These are phyloP conservation scores for Leptocoma aspasia DNA, from an alignment of 2,113 vertebrate genomes.

Conservation along the genomic window DNA sequence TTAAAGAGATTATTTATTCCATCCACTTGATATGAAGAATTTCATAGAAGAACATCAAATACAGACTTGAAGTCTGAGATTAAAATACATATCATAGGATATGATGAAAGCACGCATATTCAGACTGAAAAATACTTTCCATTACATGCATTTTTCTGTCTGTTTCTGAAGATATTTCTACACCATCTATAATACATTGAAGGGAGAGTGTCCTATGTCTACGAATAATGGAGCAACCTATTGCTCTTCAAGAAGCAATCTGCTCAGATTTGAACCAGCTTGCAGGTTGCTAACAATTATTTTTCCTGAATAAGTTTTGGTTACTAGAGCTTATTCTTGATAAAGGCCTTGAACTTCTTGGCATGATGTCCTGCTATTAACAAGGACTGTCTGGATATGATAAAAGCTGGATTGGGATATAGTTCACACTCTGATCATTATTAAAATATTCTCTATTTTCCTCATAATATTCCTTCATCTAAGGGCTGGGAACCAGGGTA, in stretches of 20 bases:
- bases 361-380: background rate
- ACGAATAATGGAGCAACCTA: background rate
- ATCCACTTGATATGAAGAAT: background rate
- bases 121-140: background rate
- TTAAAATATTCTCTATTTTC: slow-evolving; percentile 32
- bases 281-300: background rate
- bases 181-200: background rate
- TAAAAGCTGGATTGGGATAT: background rate
- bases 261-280: background rate
- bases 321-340: background rate
- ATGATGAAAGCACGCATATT: background rate
- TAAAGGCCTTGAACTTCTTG: background rate
- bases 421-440: background rate
- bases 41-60: background rate
- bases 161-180: background rate
- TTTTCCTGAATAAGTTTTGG: background rate
- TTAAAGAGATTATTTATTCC: background rate
- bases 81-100: background rate
- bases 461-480: background rate
- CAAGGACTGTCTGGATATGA: background rate
- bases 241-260: background rate
- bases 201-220: background rate
- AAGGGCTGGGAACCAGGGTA: background rate
- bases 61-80: background rate
- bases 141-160: background rate